Evolutionary conservation across 2,113 vertebrate species (phyloP), one percentile per base, ranked within the genome.

Genomic region (Oncorhynchus nerka): DNA sequence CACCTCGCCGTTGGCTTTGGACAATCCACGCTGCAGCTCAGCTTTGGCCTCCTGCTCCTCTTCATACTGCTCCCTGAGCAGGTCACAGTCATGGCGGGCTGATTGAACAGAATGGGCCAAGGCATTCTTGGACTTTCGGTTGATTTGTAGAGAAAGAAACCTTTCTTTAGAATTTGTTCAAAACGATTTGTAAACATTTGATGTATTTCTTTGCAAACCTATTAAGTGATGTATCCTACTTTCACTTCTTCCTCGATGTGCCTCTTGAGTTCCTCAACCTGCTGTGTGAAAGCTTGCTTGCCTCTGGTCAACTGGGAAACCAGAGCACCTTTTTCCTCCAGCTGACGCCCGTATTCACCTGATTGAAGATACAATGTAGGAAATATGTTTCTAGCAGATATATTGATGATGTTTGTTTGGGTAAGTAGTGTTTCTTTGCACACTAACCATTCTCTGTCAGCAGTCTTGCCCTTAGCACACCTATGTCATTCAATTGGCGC

Each of bases 261-360:
- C 70, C 95, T 94, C 87, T 94, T 96, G 0, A 95, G 76, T 82
- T 96, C 94, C n/a, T 96, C 95, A 75, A 92, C 83, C 80, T 96
- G 94, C 86, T 95, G 94, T 3, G 91, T 94, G 39, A 87, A 94
- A 74, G 92, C 94, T 77, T 94, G 95, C 83, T 95, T 96, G 78
- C 91, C 79, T 79, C 94, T 92, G 62, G 93, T 93, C 45, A 96
- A 80, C 82, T 96, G 95, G 75, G 94, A 94, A 72, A 97, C 80
- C 62, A 95, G 84, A 22, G 93, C 72, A 79, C 95, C 94, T 82
- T 94, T 95, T 80, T 96, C 95, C 81, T 96, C 95, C 48, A 94
- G 69, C 16, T 94, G 94, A 70, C 93, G 94, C 79, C 73, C 86
- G 20, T 94, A 83, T 87, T 97, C 95, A 84, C 94, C 95, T 97